A percentile compares a stretch with the other conserved stretches of the same genome.
Evolutionary conservation across 2,797 vertebrate species (phyloP).

Genomic region (Alauda arvensis): DNA sequence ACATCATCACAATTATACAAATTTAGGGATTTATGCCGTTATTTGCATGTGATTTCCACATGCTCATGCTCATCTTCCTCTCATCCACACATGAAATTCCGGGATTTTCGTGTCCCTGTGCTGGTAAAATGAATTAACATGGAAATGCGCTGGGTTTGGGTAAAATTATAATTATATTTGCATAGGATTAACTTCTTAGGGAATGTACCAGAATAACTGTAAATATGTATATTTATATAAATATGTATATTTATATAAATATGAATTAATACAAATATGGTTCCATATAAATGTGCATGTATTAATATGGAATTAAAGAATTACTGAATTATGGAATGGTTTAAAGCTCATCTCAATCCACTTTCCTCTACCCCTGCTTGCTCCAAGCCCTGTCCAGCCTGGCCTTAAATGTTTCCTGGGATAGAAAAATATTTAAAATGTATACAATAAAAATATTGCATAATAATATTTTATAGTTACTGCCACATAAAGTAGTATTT

Average conservation of each 20-base stretch:
- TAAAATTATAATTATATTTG: neutral
- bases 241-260: rapidly evolving
- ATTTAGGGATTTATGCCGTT: neutral
- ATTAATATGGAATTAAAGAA: neutral
- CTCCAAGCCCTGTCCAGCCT: neutral
- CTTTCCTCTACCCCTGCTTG: neutral
- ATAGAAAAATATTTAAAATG: neutral
- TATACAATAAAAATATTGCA: too few relatives aligned
- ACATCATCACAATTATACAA: rapidly evolving
- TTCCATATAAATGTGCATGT: neutral
- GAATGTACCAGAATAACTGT: neutral
- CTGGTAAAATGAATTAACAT: neutral
- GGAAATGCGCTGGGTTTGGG: rapidly evolving
- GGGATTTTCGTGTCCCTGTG: rapidly evolving
- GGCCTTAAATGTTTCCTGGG: neutral
- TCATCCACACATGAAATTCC: neutral
- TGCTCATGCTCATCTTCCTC: neutral
- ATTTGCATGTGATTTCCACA: neutral
- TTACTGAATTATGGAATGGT: neutral
- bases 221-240: neutral
- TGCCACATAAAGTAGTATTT: neutral
- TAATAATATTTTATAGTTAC: neutral
- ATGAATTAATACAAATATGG: too few relatives aligned
- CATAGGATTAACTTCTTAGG: neutral
- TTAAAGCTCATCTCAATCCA: neutral